Evolutionary conservation across 2,113 vertebrate species (phyloP), one percentile per base, ranked within the genome.

Genomic region (Pyrgilauda ruficollis): DNA sequence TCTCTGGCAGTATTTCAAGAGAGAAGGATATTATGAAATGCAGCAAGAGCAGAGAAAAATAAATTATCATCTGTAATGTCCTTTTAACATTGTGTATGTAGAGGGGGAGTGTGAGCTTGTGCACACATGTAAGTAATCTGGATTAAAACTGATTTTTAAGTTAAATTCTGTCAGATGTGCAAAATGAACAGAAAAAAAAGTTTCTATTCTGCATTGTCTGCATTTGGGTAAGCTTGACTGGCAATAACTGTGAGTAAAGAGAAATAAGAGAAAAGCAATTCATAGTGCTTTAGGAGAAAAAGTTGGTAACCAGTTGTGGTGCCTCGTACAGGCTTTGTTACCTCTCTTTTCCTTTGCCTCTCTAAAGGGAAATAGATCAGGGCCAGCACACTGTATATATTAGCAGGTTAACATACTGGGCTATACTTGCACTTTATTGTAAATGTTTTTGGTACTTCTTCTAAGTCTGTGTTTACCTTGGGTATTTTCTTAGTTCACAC

Each of bases 371-470:
- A 86, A 61, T 70, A 95, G 82, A 93, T 74, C 56, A 84, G 64
- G 68, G 76, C 92, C 56, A 94, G 83, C 84, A 88, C 62, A 69
- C 73, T 94, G 95, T 97, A 59, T 95, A 90, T 91, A 66, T 91
- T 95, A 95, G 81, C 84, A 93, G 84, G 86, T 84, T 95, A 95
- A 95, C 91, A 74, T 95, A 89, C 66, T 93, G 90, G 91, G 89
- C 72, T 89, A 69, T 94, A 96, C 93, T 97, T 88, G 87, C 84
- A 83, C 84, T 95, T 97, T 93, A 93, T 41, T 94, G 90, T 96
- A 97, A 97, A 97, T 97, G 96, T 97, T 97, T 97, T 96, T 79
- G 72, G 79, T 96, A 93, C 88, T 95, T 92, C 93, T 96, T 94
- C 94, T 89, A 97, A 94, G 94, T 84, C 96, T 96, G 53, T 96